Base-by-base conservation (phyloP, 1,140 invertebrate species). In the Papilio dardanus region DNA sequence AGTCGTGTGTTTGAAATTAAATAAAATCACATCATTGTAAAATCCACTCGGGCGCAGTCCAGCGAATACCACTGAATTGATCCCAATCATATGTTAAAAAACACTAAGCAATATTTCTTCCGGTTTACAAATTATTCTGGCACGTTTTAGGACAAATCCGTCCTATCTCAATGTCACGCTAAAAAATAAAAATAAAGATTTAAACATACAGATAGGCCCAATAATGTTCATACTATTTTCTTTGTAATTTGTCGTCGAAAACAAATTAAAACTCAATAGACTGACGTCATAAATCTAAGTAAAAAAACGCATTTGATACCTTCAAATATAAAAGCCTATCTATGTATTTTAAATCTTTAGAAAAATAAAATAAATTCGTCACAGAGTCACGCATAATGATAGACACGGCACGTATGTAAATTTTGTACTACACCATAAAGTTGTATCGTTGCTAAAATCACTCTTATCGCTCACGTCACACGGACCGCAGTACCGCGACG, bases 61-160 rank as follows among this genome's bases (percentile, higher is more conserved):
- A 83, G 84, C 80, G 74, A 74, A 31, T 74, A 67, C 77, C 75
- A 83, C 84, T 80, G 83, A 82, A 77, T 86, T 83, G 86, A 86
- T 87, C 88, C 88, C 88, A 81, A 80, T 85, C 81, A 81, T 77
- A 79, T 78, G 66, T 77, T 84, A 79, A 85, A 88, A 73, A 54
- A 86, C 81, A 87, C 85, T 87, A 89, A 88, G 86, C 81, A 84
- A 85, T 86, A 88, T 81, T 84, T 83, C 81, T 85, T 84, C 83
- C 80, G 84, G 84, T 89, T 80, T 89, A 89, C 85, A 90, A 90
- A 83, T 90, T 90, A 91, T 91, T 92, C 88, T 93, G 91, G 91
- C 91, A 93, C 91, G 83, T 92, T 83, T 86, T 81, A 81, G 75
- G 82, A 88, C 86, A 76, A 79, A 74, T 79, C 74, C 80, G 79